phyloP scores from a whole-genome alignment of 2,113 vertebrate species.

The Bambusicola thoracicus region DNA sequence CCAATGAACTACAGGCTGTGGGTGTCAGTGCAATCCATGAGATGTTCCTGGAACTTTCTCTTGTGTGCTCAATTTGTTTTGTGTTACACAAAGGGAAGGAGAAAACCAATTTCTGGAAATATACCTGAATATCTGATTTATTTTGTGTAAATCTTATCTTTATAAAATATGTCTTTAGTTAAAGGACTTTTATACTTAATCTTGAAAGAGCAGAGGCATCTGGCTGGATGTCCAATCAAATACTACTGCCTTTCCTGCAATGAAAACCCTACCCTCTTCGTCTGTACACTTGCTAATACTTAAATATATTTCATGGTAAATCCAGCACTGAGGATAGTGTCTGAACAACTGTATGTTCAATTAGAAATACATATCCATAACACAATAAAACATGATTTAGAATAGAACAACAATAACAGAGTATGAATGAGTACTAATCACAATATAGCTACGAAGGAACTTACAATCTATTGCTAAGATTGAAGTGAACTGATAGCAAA shows the following conservation, averaged over 20 bases:
- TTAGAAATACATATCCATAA: background rate
- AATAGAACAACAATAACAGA: background rate
- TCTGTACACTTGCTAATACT: background rate
- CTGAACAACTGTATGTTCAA: background rate
- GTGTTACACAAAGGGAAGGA: background rate
- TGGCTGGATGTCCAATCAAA: background rate
- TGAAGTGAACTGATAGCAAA: background rate
- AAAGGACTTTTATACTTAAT: conserved; percentile 36
- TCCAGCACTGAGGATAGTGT: conserved; percentile 48
- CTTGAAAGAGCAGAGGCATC: conserved; percentile 21
- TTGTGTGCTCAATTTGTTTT: background rate
- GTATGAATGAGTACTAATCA: background rate
- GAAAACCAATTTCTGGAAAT: background rate
- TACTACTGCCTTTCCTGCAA: conserved; percentile 32
- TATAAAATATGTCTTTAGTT: conserved; percentile 43
- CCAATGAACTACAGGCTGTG: background rate
- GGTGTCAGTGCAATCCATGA: background rate
- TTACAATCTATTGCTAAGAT: background rate
- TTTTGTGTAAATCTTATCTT: conserved; percentile 34
- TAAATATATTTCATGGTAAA: background rate
- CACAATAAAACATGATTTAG: background rate
- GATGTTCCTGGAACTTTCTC: background rate
- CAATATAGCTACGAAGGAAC: background rate
- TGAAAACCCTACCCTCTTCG: background rate
- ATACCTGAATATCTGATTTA: background rate